These are phyloP conservation scores for Climacteris rufus DNA, from an alignment of 2,113 vertebrate genomes.

Conservation along the genomic window DNA sequence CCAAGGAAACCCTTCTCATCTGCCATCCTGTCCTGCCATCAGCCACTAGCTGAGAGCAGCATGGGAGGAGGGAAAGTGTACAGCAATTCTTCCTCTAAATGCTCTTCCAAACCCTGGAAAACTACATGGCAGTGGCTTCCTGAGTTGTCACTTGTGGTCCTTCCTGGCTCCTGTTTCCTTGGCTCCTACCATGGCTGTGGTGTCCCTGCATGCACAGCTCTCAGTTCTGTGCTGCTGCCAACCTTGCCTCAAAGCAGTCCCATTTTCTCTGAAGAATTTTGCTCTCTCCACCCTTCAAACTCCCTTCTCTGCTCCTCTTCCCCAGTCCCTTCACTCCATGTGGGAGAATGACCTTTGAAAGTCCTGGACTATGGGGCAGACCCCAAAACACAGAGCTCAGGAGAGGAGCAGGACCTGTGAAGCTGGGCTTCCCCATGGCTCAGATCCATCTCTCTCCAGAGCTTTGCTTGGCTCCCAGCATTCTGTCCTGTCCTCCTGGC, in stretches of 20 bases:
- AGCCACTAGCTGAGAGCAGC: not conserved
- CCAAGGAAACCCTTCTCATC: not conserved
- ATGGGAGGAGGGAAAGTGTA: not conserved
- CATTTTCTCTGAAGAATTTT: not conserved
- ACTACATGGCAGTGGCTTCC: fast-evolving
- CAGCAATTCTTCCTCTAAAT: not conserved
- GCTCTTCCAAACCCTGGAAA: not conserved
- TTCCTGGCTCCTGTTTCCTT: not conserved
- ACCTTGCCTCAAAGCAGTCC: not conserved
- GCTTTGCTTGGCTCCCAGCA: not conserved
- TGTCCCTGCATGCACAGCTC: not conserved
- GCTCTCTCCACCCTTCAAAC: not conserved
- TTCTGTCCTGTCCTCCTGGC: not conserved
- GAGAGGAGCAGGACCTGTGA: not conserved
- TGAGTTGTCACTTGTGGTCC: not conserved
- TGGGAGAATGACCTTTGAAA: not conserved
- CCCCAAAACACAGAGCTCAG: not conserved
- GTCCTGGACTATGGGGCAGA: not conserved
- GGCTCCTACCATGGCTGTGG: not conserved
- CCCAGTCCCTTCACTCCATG: not conserved
- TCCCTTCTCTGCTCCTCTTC: not conserved
- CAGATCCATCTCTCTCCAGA: not conserved
- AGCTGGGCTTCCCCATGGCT: fast-evolving
- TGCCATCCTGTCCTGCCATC: not conserved
- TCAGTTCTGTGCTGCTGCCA: not conserved